phyloP scores from a whole-genome alignment of 2,113 vertebrate species.

The Bombycilla garrulus region DNA sequence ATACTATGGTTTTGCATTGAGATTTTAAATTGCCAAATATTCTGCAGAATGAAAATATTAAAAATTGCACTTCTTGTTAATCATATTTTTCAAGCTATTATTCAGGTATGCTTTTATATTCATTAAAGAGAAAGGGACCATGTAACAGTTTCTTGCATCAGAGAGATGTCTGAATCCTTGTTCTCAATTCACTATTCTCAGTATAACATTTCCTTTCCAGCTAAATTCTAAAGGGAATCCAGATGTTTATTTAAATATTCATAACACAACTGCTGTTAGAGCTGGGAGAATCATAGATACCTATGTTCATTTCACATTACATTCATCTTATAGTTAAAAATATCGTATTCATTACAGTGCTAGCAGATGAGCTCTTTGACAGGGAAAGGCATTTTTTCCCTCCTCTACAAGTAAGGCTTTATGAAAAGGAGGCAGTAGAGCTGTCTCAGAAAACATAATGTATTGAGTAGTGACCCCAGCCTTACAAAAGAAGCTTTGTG shows the following conservation, averaged over 20 bases:
- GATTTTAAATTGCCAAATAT: background rate
- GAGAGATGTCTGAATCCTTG: background rate
- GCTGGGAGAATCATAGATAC: constrained; percentile 44
- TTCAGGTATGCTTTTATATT: background rate
- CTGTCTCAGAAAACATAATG: constrained; percentile 33
- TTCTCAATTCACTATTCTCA: background rate
- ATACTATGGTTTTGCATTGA: background rate
- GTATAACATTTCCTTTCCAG: background rate
- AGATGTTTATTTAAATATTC: constrained; percentile 66
- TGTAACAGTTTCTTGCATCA: background rate
- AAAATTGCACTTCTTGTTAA: background rate
- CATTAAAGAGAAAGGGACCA: background rate
- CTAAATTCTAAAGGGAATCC: constrained; percentile 50
- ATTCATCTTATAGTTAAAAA: constrained; percentile 43
- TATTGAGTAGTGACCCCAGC: constrained; percentile 49
- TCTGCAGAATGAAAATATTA: background rate
- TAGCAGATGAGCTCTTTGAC: constrained; percentile 56
- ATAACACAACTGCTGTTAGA: constrained; percentile 9
- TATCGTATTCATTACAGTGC: constrained; percentile 20
- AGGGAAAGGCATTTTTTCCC: background rate
- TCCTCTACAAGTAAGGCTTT: constrained; percentile 24
- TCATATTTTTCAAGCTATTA: background rate
- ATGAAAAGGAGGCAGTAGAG: background rate
- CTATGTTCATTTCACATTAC: constrained; percentile 41
- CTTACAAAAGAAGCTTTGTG: constrained; percentile 52